Percentiles rank a stretch among this genome's conserved stretches.
Evolutionary conservation across 2,113 vertebrate genomes (phyloP).

Genomic region (Rhipidura dahli): DNA sequence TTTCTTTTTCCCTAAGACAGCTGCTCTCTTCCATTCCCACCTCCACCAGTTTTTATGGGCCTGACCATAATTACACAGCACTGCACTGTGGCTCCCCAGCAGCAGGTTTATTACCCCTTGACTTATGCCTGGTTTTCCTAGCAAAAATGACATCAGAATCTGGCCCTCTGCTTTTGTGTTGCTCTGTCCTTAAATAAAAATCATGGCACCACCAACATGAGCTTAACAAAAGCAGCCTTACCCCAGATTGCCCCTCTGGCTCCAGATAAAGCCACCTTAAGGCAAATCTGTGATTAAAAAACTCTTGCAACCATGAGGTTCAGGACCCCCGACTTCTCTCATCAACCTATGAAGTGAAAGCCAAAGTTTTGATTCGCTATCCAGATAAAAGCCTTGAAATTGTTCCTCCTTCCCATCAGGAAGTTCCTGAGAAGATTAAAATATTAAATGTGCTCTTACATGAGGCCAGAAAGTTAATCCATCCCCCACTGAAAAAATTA

Average conservation of each 20-base stretch:
- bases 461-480: background rate
- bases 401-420: background rate
- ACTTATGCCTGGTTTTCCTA: background rate
- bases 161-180: background rate
- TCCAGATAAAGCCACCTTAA: background rate
- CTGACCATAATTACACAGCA: background rate
- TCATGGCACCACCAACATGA: accelerated
- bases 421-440: background rate
- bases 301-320: background rate
- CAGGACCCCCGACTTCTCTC: background rate
- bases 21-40: background rate
- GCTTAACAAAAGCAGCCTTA: background rate
- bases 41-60: background rate
- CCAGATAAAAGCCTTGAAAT: background rate
- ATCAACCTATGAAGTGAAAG: background rate
- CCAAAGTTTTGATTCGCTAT: background rate
- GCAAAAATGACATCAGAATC: background rate
- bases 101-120: background rate
- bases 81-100: background rate
- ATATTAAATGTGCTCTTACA: background rate
- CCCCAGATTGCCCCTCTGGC: accelerated
- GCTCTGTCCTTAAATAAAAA: background rate
- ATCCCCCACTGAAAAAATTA: accelerated
- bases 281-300: background rate
- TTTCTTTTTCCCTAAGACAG: background rate